phyloP scores from a whole-genome alignment of 2,888 invertebrate species.

The Trisateles emortualis region DNA sequence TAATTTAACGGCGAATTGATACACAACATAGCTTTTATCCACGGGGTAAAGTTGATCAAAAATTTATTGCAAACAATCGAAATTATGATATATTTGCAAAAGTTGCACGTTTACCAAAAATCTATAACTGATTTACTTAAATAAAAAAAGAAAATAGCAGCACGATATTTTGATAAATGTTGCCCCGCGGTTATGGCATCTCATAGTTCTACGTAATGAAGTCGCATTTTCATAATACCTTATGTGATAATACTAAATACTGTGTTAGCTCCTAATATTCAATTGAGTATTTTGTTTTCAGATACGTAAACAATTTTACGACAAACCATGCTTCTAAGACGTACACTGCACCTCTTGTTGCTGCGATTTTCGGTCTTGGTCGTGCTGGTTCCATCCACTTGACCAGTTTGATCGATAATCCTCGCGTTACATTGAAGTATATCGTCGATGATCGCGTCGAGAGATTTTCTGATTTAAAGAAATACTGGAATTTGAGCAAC shows the following conservation, averaged over 20 bases:
- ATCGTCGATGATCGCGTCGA: constrained; percentile 84
- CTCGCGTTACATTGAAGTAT: constrained; percentile 83
- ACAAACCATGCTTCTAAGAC: constrained; percentile 54
- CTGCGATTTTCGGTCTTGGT: constrained; percentile 87
- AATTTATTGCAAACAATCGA: too few relatives aligned
- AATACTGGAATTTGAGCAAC: constrained; percentile 81
- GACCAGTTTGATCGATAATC: constrained; percentile 75
- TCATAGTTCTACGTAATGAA: too few relatives aligned
- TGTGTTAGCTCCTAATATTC: background rate
- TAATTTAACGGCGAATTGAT: too few relatives aligned
- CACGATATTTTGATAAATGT: too few relatives aligned
- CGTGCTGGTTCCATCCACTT: constrained; percentile 88
- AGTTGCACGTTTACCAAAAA: too few relatives aligned
- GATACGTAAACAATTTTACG: constrained; percentile 61
- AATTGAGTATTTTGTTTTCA: background rate
- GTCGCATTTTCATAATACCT: too few relatives aligned
- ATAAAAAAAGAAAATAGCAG: too few relatives aligned
- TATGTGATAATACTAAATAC: background rate
- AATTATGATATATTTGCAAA: too few relatives aligned
- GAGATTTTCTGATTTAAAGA: constrained; percentile 74
- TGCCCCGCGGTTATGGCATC: too few relatives aligned
- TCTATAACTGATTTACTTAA: too few relatives aligned
- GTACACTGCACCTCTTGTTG: constrained; percentile 62
- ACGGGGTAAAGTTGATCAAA: too few relatives aligned
- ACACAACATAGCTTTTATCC: too few relatives aligned